A percentile compares a stretch with the other conserved stretches of the same genome.
These are phyloP conservation scores for Graptemys geographica DNA, from an alignment of 2,797 vertebrate species.

Conservation along the genomic window DNA sequence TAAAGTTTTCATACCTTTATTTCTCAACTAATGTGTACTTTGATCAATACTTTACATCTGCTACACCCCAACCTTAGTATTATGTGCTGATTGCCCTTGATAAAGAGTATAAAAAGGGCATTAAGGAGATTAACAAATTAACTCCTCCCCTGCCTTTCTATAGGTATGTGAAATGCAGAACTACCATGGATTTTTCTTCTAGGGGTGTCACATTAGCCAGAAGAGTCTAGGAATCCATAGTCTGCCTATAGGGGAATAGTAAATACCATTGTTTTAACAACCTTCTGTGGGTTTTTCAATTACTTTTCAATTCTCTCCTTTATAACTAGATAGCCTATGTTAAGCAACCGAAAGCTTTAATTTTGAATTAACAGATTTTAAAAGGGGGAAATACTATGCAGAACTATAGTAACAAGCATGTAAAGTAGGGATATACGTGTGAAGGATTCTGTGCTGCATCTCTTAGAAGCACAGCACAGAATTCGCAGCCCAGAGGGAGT, in stretches of 20 bases:
- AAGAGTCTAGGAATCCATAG: background rate
- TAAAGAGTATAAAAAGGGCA: background rate
- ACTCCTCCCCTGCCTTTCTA: background rate
- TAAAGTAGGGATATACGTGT: background rate
- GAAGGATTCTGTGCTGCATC: background rate
- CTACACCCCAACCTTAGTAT: background rate
- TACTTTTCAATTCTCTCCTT: background rate
- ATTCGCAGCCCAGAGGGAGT: background rate
- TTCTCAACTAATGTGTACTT: background rate
- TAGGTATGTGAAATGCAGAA: background rate
- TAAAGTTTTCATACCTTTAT: background rate
- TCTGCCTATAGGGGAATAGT: background rate
- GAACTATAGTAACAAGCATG: accelerated
- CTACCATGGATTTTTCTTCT: background rate
- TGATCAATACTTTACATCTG: background rate
- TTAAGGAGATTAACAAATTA: background rate
- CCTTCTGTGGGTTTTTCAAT: background rate
- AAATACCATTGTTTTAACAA: background rate
- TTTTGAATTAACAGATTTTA: background rate
- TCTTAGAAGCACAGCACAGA: background rate
- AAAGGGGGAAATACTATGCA: background rate
- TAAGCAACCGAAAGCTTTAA: background rate
- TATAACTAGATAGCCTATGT: background rate
- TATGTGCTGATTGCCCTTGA: background rate
- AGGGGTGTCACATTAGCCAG: background rate